Base-by-base conservation (phyloP, 2,113 vertebrate species). In the Galemys pyrenaicus region DNA sequence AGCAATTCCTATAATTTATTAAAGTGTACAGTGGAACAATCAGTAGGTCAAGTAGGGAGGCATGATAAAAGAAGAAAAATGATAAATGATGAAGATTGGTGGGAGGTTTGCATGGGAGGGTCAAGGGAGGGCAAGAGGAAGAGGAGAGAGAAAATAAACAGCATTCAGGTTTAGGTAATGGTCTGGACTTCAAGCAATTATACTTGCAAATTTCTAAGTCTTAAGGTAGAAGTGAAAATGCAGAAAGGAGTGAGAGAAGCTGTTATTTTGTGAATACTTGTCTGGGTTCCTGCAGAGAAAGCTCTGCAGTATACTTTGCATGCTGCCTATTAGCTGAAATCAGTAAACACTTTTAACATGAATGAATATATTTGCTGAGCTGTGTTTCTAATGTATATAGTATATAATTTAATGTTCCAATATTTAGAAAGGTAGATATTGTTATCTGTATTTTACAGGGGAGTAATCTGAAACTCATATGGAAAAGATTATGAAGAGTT, bases 261-360 rank as follows among this genome's bases (percentile, higher is more conserved):
- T 71, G 16, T 60, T 44, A 60, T 5, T 79, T 54, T 82, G 1
- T 37, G 28, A 70, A 64, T 9, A 65, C 1, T 44, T n/a, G 8
- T 81, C 9, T 15, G 9, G 82, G 60, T 58, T 85, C 41, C 54
- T 77, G 81, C n/a, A n/a, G n/a, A n/a, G 37, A 71, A 30, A 44
- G 32, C 67, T 94, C 41, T 68, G 19, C 20, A 46, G 20, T 39
- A 17, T 91, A 35, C 54, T 41, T 39, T 20, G n/a, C 49, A 30
- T 12, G 62, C 16, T 56, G 28, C 24, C 26, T 83, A 41, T 87
- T 89, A 62, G n/a, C 20, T 35, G 13, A 82, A 60, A 82, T 87
- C 54, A 82, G 70, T 87, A 90, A 17, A 56, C 35, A 79, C 62
- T 75, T 80, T 87, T 44, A 8, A 56, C 87, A 68, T 62, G 20